Percentiles rank a stretch among this genome's conserved stretches.
Evolutionary conservation across 2,888 invertebrate species (phyloP).

Genomic region (Drosophila anceps): DNA sequence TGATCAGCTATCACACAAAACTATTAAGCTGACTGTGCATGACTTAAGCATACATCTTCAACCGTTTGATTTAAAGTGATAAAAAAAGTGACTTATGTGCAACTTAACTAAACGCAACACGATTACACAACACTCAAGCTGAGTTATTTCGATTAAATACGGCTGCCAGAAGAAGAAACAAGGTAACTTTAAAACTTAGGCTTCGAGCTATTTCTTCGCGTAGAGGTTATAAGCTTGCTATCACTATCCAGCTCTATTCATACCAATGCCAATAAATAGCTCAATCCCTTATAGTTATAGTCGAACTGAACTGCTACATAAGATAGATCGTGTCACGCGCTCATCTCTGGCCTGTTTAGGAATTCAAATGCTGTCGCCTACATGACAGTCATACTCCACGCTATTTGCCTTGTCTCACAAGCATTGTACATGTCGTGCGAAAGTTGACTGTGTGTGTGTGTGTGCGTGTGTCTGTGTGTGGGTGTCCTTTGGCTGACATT

Average conservation of each 20-base stretch:
- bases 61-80: no score
- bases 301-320: background rate
- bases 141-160: no score
- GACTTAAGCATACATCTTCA: no score
- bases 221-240: no score
- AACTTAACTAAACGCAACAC: no score
- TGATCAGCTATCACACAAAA: background rate
- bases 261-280: no score
- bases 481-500: constrained; percentile 78
- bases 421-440: constrained; percentile 28
- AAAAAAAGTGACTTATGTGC: no score
- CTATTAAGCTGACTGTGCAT: no score
- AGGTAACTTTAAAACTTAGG: no score
- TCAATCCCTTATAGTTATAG: background rate
- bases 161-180: no score
- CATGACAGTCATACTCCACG: constrained; percentile 45
- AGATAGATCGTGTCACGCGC: constrained; percentile 10
- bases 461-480: constrained; percentile 21
- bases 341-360: constrained; percentile 61
- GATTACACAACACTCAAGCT: no score
- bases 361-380: constrained; percentile 72
- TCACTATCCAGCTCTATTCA: background rate
- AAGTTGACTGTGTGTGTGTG: background rate
- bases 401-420: constrained; percentile 61
- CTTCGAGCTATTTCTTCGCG: no score